Conservation (phyloP, 2,113 vertebrate genomes). For the Climacteris rufus region DNA sequence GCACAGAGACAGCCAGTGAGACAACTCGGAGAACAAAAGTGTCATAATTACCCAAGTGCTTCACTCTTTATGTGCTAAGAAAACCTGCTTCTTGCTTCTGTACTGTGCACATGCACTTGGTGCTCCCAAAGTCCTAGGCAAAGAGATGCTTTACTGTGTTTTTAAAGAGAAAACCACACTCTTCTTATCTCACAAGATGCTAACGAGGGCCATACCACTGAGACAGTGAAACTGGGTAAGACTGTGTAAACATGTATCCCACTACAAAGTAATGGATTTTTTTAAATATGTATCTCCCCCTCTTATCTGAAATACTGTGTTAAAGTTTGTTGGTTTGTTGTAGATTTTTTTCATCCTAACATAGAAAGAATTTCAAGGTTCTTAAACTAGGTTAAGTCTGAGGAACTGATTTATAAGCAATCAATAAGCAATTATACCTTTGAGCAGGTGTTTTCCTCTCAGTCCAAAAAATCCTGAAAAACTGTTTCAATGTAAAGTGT, state of each 20-base stretch:
- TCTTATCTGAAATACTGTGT: neutral
- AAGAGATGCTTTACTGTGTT: neutral
- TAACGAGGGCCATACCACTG: neutral
- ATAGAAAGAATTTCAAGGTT: neutral
- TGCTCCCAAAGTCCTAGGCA: neutral
- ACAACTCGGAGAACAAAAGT: neutral
- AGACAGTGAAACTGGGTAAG: neutral
- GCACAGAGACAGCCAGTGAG: neutral
- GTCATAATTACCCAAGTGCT: rapidly evolving
- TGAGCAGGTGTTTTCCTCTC: neutral
- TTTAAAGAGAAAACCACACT: neutral
- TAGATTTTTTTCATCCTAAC: no score
- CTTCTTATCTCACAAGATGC: neutral
- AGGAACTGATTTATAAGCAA: neutral
- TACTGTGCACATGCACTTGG: neutral
- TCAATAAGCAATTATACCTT: neutral
- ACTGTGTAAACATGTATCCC: neutral
- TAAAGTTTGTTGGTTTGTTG: neutral
- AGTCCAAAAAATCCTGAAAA: neutral
- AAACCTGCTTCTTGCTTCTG: neutral
- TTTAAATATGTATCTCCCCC: neutral
- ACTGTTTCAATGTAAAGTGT: neutral
- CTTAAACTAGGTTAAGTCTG: neutral
- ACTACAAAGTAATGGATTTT: neutral
- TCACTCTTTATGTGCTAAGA: neutral